Percentiles rank a stretch among this genome's conserved stretches.
Evolutionary conservation across 2,113 vertebrate species (phyloP).

Genomic region (Nyctereutes procyonoides): DNA sequence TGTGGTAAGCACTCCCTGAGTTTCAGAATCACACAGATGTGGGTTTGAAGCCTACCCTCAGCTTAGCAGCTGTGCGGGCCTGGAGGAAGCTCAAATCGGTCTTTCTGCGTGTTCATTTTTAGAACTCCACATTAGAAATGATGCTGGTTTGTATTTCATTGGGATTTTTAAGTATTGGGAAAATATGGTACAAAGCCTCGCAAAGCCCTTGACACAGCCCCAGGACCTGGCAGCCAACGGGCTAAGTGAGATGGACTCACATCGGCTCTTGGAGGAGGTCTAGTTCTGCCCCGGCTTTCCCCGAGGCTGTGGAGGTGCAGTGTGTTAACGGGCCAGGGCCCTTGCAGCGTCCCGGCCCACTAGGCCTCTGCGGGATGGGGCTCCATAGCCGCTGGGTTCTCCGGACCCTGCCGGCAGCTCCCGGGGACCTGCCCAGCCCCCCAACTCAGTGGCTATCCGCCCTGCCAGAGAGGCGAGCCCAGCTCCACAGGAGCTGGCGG

Average conservation of each 20-base stretch:
- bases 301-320: not conserved
- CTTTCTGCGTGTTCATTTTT: not conserved
- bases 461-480: not conserved
- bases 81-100: not conserved
- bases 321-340: no score
- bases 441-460: not conserved
- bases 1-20: not conserved
- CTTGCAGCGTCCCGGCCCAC: no score
- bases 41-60: not conserved
- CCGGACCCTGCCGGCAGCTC: not conserved
- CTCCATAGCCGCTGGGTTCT: not conserved
- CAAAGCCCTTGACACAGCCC: not conserved
- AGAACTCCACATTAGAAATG: not conserved
- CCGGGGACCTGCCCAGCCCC: not conserved
- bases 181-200: not conserved
- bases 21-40: not conserved
- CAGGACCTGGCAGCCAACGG: not conserved
- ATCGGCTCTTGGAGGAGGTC: not conserved
- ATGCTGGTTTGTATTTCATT: not conserved
- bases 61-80: not conserved
- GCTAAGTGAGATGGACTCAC: not conserved
- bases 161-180: not conserved
- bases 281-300: not conserved
- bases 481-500: not conserved
- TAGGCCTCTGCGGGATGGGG: no score